Evolutionary conservation across 2,888 invertebrate species (phyloP), one percentile per base, ranked within the genome.

Genomic region (Thelaira solivaga): DNA sequence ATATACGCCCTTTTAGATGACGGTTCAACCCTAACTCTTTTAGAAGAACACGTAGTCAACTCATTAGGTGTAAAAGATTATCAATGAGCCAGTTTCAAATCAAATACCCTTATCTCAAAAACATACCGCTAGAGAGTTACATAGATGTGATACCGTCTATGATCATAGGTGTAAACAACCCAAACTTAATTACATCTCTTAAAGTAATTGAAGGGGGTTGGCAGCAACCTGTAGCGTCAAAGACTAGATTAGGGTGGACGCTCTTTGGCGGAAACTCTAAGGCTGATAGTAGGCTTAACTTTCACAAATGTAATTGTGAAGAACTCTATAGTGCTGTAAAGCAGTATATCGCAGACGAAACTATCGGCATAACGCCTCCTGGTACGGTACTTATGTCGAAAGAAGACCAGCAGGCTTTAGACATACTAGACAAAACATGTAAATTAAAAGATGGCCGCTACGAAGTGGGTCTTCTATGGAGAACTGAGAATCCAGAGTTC

Each of bases 401-500:
- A 10, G 71, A 75, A 4, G 71, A 75, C 11, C 2, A 67, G 24
- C 16, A 61, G 43, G 61, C 61, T 0, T 16, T 79, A n/a, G 16
- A 61, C 0, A 71, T 71, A 49, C 13, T 79, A 18, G n/a, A 53
- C 2, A n/a, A 41, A 2, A 68, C 47, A 0, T 68, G 62, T 22
- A 49, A 10, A 34, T 18, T 71, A 6, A 34, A 49, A 2, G 36
- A 51, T 1, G 62, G 49, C 2, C 16, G 55, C 16, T 79, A 67
- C 24, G 57, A 61, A 1, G 75, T 72, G 6, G 62, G 62, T 1
- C 57, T 76, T 7, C 24, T 65, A 10, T 76, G 76, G 69, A 76
- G 43, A 16, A n/a, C 11, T 64, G 59, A 57, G 1, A 2, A 8
- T 5, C 36, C 41, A 18, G 16, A 59, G 29, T 64, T 73, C 22